Evolutionary conservation across 2,797 vertebrate genomes (phyloP).

Genomic region (Periparus ater): DNA sequence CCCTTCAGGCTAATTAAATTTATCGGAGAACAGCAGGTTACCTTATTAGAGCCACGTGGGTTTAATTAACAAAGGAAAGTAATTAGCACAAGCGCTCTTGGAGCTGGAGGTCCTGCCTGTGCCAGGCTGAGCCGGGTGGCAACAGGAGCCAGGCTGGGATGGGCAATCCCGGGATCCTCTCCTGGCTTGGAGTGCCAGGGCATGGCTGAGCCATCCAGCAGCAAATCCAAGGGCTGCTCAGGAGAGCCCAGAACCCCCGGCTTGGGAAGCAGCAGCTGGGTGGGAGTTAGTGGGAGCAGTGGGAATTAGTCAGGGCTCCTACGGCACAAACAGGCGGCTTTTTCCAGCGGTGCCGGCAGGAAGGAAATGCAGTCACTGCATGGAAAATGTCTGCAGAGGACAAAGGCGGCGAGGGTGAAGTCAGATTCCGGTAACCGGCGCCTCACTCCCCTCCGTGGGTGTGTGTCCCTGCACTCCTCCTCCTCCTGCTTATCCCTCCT

Average conservation of each 20-base stretch:
- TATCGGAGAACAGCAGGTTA: constrained; percentile 83
- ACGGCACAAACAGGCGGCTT: constrained; percentile 38
- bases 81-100: constrained; percentile 69
- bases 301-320: constrained; percentile 31
- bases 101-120: constrained; percentile 54
- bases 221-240: background rate
- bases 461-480: background rate
- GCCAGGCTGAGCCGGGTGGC: background rate
- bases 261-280: background rate
- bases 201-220: accelerated
- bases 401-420: constrained; percentile 72
- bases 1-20: constrained; percentile 81
- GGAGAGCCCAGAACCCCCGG: background rate
- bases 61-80: constrained; percentile 78
- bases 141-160: background rate
- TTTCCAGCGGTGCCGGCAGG: constrained; percentile 69
- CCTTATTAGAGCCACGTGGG: constrained; percentile 80
- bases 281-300: background rate
- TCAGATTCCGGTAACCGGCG: constrained; percentile 67
- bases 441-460: background rate
- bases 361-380: constrained; percentile 75
- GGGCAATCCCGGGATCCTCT: background rate
- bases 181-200: background rate
- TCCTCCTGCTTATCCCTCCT: background rate
- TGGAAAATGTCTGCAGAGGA: constrained; percentile 72